Evolutionary conservation across 2,888 invertebrate genomes (phyloP).

Genomic region (Thelaira solivaga): DNA sequence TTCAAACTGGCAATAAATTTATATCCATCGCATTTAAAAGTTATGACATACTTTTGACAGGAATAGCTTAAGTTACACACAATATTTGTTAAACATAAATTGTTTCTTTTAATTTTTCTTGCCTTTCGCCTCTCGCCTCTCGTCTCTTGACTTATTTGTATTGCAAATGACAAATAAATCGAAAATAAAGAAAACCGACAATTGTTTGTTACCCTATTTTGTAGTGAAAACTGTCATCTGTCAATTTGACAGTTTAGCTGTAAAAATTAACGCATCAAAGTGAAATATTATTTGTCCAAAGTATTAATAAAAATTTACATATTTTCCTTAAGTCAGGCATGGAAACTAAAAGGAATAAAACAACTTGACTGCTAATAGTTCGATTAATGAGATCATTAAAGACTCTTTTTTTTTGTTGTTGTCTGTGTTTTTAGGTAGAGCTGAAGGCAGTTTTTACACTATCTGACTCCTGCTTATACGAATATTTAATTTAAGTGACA

Average conservation of each 20-base stretch:
- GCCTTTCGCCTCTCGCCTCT: not conserved
- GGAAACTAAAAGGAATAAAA: not conserved
- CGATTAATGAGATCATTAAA: slow-evolving; percentile 59
- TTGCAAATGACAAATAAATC: not conserved
- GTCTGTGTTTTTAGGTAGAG: too few species aligned
- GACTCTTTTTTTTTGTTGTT: not conserved
- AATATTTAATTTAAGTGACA: slow-evolving; percentile 32
- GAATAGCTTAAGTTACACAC: slow-evolving; percentile 63
- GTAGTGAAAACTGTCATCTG: slow-evolving; percentile 72
- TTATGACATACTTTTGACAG: slow-evolving; percentile 67
- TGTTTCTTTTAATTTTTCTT: not conserved
- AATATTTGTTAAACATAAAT: not conserved
- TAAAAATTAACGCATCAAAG: slow-evolving; percentile 61
- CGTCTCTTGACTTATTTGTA: slow-evolving; percentile 64
- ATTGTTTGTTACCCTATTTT: slow-evolving; percentile 55
- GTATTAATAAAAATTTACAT: slow-evolving; percentile 19
- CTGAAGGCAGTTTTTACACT: not conserved
- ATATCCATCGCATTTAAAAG: slow-evolving; percentile 19
- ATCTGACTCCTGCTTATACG: not conserved
- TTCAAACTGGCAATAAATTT: not conserved
- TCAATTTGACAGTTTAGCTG: slow-evolving; percentile 75
- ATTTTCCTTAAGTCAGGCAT: not conserved
- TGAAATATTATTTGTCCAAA: slow-evolving; percentile 31
- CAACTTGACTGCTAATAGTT: slow-evolving; percentile 61
- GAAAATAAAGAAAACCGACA: slow-evolving; percentile 60